A percentile compares a stretch with the other conserved stretches of the same genome.
phyloP scores from a whole-genome alignment of 2,113 vertebrate genomes.

The Polypterus bichir region DNA sequence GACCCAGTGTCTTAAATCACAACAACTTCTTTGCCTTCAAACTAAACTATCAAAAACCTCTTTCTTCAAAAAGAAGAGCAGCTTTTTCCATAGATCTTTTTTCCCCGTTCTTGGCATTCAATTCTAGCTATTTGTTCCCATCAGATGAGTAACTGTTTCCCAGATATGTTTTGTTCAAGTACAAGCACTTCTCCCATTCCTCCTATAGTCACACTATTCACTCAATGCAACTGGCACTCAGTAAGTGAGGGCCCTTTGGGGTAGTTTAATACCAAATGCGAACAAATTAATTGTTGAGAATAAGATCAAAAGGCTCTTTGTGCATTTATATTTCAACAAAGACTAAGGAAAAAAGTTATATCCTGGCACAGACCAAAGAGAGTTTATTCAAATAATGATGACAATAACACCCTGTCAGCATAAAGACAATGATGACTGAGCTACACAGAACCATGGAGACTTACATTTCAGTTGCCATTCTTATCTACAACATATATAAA shows the following conservation, averaged over 20 bases:
- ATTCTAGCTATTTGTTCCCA: constrained; percentile 5
- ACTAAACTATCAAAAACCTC: not conserved
- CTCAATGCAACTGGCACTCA: not conserved
- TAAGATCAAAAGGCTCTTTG: not conserved
- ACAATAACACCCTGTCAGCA: too few species aligned
- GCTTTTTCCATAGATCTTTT: not conserved
- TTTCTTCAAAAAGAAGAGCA: not conserved
- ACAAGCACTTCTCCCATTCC: not conserved
- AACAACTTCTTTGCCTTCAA: not conserved
- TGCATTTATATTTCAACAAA: too few species aligned
- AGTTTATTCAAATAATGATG: too few species aligned
- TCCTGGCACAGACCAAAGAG: too few species aligned
- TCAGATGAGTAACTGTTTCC: not conserved
- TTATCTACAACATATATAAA: too few species aligned
- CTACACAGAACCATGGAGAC: too few species aligned
- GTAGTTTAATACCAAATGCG: not conserved
- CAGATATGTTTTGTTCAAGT: not conserved
- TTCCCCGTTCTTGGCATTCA: constrained; percentile 1
- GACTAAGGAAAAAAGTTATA: too few species aligned
- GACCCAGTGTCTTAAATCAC: too few species aligned
- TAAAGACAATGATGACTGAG: too few species aligned
- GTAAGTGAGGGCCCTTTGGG: not conserved
- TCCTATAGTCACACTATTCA: not conserved
- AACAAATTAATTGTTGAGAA: not conserved
- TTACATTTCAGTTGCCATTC: too few species aligned